Base-by-base conservation (phyloP, 2,888 invertebrate genomes). In the Fabriciana adippe region DNA sequence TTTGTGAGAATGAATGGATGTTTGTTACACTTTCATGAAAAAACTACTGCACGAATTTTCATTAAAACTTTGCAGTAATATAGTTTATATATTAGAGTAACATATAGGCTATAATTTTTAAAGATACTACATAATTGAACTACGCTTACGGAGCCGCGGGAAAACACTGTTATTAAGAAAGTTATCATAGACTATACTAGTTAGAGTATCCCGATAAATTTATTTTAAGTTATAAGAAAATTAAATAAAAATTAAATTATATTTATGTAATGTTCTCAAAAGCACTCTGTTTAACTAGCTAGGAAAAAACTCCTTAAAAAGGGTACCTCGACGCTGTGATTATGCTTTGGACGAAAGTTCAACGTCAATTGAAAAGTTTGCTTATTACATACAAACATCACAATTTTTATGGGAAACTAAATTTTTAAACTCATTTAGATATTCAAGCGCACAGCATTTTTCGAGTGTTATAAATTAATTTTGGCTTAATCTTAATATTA, bases 211-310 rank as follows among this genome's bases (percentile, higher is more conserved):
- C 21, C 14, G 21, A 15, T 26, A 59, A 48, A 48, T 59, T 59
- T 48, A 59, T 59, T 48, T 48, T 59, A 59, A 59, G 47, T 59
- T n/a, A 48, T 59, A 47, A 48, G 59, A n/a, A 59, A n/a, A 59
- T 48, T 59, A 59, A 26, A 59, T 48, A 59, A 59, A 48, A 48
- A 47, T 59, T 48, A 26, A 59, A 59, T 48, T 59, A 59, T 61
- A 61, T 61, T 61, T 61, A 61, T 51, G 51, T 61, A 53, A 61
- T 61, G 41, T 53, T 35, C 50, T 61, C 15, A 53, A 61, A 41
- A 61, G 51, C 60, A 61, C 35, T 61, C 35, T 41, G 61, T 61
- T 61, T 61, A 61, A 61, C 51, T 61, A 61, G 35, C 61, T 61
- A 61, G 15, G 61, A 61, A 61, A 35, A 51, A 61, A 51, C 51